Conservation (phyloP, 2,888 invertebrate genomes). For the Mesorhabditis sp. region DNA sequence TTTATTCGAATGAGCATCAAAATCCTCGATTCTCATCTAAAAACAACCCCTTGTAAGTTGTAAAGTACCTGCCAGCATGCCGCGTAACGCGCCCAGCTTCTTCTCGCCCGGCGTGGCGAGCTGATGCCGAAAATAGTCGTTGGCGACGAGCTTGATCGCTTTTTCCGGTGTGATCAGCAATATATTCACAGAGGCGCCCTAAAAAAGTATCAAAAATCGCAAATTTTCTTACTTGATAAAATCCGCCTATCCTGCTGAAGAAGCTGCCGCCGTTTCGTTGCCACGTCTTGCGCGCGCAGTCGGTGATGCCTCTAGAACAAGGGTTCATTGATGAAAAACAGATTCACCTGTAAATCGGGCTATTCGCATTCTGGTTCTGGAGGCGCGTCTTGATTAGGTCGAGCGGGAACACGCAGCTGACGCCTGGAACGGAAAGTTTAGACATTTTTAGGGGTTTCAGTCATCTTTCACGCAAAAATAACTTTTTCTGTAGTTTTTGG, state of each 20-base stretch:
- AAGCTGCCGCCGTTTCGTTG: conserved; percentile 73
- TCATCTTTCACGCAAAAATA: background rate
- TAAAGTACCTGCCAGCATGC: conserved; percentile 78
- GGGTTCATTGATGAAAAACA: conserved; percentile 68
- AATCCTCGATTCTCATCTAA: no score
- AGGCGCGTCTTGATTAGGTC: conserved; percentile 93
- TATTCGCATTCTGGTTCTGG: conserved; percentile 78
- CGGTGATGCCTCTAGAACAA: conserved; percentile 87
- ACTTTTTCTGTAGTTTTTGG: no score
- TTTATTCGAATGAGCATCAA: no score
- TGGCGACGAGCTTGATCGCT: conserved; percentile 93
- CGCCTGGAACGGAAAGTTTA: conserved; percentile 67
- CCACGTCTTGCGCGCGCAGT: conserved; percentile 91
- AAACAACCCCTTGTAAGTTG: no score
- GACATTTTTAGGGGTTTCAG: background rate
- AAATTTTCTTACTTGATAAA: conserved; percentile 20
- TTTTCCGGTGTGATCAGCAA: conserved; percentile 95
- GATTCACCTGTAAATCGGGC: conserved; percentile 63
- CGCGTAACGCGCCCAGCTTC: conserved; percentile 24
- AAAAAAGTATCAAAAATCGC: conserved; percentile 14
- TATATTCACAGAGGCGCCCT: conserved; percentile 77
- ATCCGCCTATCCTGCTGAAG: conserved; percentile 18
- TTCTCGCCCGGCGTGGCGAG: conserved; percentile 62
- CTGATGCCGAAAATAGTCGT: conserved; percentile 88
- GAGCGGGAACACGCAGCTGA: conserved; percentile 86